Base-by-base conservation (phyloP, 2,888 invertebrate species). In the Argyresthia albistria region DNA sequence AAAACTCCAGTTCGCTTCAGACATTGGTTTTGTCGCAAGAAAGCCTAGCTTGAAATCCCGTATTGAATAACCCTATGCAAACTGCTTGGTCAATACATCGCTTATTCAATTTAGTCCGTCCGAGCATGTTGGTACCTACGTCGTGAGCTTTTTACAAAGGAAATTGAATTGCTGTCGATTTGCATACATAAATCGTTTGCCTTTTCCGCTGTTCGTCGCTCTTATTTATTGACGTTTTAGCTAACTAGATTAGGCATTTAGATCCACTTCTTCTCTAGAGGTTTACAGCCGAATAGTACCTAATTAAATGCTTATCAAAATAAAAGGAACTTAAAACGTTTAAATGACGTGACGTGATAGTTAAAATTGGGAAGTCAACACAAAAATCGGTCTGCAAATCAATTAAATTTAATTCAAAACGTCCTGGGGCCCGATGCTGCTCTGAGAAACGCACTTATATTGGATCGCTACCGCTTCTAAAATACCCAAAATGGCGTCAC, bases 91-190 rank as follows among this genome's bases (percentile, higher is more conserved):
- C 71, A 67, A 69, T 66, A 66, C 60, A 61, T 59, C 59, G 15
- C 63, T 65, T 67, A 68, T 68, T 69, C 63, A 61, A 67, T 69
- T 68, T 63, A 59, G 57, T 55, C 61, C 59, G 57, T 55, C 61
- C 59, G 60, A 25, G 25, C 2, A 4, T 25, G 2, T 25, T 25
- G n/a, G n/a, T n/a, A n/a, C 25, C 3, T 58, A 60, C 66, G 65
- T 67, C 62, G 60, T 55, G 62, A 59, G 67, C 2, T 70, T 76
- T 76, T 78, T 76, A 25, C 66, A 55, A 52, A 68, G 76, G 76
- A 78, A 78, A 79, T 79, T 78, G 78, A 70, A 75, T 76, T 72
- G 69, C 62, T 65, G 64, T 65, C 58, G 62, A 25, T 25, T 59
- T 64, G 64, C 59, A 47, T 47, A 63, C 66, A 63, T 63, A 64